Conservation (phyloP, 2,113 vertebrate genomes). For the Poicephalus meyeri region DNA sequence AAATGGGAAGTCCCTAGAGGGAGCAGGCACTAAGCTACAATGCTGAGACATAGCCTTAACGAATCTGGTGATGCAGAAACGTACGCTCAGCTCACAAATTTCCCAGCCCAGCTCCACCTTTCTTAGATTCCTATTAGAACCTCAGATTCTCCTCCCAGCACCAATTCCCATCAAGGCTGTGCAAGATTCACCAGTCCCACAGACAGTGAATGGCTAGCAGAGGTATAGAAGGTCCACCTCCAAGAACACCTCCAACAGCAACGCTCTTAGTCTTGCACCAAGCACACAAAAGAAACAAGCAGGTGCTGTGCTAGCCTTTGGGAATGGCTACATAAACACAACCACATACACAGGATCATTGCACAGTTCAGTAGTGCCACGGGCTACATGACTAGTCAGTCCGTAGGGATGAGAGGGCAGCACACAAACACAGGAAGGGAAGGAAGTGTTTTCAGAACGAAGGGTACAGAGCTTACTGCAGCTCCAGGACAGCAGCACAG, state of each 20-base stretch:
- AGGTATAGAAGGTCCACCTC: neutral
- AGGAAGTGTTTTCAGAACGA: neutral
- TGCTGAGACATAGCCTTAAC: neutral
- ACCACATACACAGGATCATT: neutral
- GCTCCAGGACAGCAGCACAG: neutral
- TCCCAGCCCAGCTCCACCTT: neutral
- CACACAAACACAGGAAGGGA: rapidly evolving
- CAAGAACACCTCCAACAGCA: neutral
- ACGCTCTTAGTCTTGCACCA: rapidly evolving
- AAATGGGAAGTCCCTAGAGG: neutral
- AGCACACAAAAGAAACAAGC: neutral
- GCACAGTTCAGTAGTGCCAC: neutral
- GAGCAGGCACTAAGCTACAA: neutral
- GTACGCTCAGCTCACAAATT: too few relatives aligned
- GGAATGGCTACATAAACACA: neutral
- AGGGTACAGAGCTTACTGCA: neutral
- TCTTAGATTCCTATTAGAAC: neutral
- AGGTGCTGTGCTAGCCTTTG: neutral
- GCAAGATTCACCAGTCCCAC: neutral
- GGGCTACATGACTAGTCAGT: neutral
- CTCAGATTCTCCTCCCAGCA: neutral
- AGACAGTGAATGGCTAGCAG: neutral
- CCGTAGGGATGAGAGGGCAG: rapidly evolving
- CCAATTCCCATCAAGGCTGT: neutral
- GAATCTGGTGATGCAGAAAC: neutral